Evolutionary conservation across 2,888 invertebrate species (phyloP).

Genomic region (Pomacea canaliculata): DNA sequence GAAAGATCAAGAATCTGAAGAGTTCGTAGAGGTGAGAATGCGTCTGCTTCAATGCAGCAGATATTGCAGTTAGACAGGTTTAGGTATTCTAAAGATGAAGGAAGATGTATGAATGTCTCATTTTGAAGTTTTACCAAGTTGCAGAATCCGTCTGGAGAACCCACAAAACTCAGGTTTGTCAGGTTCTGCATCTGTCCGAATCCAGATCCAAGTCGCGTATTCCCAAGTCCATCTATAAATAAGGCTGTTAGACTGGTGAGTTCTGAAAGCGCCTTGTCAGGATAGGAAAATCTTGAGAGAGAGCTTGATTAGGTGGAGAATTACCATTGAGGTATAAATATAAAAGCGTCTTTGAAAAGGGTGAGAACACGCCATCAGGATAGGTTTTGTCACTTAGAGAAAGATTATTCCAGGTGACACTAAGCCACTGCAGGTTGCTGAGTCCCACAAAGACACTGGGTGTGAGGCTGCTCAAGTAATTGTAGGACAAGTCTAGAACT

Average conservation of each 20-base stretch:
- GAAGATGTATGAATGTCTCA: conserved; percentile 10
- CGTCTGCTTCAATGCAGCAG: neutral
- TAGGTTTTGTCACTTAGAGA: neutral
- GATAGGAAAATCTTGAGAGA: conserved; percentile 1
- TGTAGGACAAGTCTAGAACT: conserved; percentile 18
- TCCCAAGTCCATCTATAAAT: conserved; percentile 21
- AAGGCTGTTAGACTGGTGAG: conserved; percentile 10
- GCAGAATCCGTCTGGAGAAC: conserved; percentile 11
- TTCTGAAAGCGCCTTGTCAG: conserved; percentile 21
- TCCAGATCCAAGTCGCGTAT: neutral
- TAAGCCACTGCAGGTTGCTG: conserved; percentile 5
- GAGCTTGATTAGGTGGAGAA: neutral
- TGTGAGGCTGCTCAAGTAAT: neutral
- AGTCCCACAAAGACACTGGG: conserved; percentile 6
- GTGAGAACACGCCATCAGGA: neutral
- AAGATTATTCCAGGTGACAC: conserved; percentile 8
- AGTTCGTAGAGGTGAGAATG: conserved; percentile 1
- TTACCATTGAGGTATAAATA: neutral
- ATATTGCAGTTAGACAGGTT: conserved; percentile 26
- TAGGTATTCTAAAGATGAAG: neutral
- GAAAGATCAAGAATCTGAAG: conserved; percentile 18
- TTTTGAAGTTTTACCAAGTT: conserved; percentile 2
- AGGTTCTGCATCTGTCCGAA: conserved; percentile 5
- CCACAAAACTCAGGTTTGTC: conserved; percentile 16
- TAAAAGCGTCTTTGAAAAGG: neutral